Base-by-base conservation (phyloP, 2,113 vertebrate genomes). In the Trematocara macrostoma region DNA sequence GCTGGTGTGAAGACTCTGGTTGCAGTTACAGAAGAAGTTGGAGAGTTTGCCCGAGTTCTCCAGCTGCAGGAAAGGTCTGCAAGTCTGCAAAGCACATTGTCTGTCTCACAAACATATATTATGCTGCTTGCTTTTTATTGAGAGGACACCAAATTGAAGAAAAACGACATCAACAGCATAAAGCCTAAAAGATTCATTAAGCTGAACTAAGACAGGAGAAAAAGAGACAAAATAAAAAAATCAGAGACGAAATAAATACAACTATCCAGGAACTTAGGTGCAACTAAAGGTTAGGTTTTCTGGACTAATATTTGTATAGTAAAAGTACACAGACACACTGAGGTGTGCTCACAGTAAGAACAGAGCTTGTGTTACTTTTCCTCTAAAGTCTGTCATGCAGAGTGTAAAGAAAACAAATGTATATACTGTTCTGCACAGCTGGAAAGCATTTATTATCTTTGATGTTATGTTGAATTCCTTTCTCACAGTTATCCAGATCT, bases 61-160 rank as follows among this genome's bases (percentile, higher is more conserved):
- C 91, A 91, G 76, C 91, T 96, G 55, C 93, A 94, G 78, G 93
- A 95, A 85, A 88, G 92, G 94, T 97, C 53, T 52, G 93, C 90
- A 40, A 12, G n/a, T 53, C 53, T 34, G 45, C 15, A 74, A 47
- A 47, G 40, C 42, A 47, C 40, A 47, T 45, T 16, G 20, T 71
- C 69, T 18, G 69, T 76, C 20, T 45, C 67, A 26, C 40, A 26
- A 71, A 71, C 67, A 71, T 45, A 71, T 71, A 23, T 69, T 69
- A 15, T 69, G 40, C 20, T 42, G 20, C 7, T 42, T 45, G 20
- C 40, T 45, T 26, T 71, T 71, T 71, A 71, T 45, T 71, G 67
- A 45, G n/a, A 71, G 20, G 26, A n/a, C 26, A n/a, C 26, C 26
- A 31, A 7, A 51, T 26, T 76, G 14, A 69, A 42, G 42, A 47